phyloP scores from a whole-genome alignment of 2,888 invertebrate species.

The Eupithecia abbreviata region DNA sequence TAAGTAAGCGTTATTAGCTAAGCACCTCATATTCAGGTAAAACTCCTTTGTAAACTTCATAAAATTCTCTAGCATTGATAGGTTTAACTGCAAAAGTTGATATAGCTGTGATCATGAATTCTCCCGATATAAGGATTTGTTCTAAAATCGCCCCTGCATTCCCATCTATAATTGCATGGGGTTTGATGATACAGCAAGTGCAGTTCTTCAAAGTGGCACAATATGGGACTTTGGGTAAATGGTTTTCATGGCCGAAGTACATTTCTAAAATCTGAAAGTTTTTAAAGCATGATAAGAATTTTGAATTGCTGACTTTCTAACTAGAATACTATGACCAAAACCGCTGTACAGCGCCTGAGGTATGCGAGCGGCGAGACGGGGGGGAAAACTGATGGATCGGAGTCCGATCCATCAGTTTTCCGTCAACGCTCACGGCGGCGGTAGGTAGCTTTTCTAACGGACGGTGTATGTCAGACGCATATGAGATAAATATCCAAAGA shows the following conservation, averaged over 20 bases:
- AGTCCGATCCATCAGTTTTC: too few relatives aligned
- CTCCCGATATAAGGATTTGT: conserved; percentile 86
- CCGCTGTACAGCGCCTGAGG: too few relatives aligned
- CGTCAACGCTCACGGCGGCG: too few relatives aligned
- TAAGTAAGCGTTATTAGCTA: neutral
- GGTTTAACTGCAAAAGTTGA: conserved; percentile 91
- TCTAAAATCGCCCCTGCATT: conserved; percentile 88
- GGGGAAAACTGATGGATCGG: too few relatives aligned
- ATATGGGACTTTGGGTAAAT: conserved; percentile 61
- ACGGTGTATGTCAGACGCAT: too few relatives aligned
- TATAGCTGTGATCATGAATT: conserved; percentile 90
- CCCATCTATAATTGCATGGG: conserved; percentile 92
- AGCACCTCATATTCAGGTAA: conserved; percentile 88
- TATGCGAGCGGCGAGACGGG: too few relatives aligned
- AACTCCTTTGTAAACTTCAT: conserved; percentile 95
- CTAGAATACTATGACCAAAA: neutral
- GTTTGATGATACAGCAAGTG: conserved; percentile 93
- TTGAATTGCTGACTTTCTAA: neutral
- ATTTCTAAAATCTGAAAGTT: conserved; percentile 64
- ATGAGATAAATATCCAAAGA: too few relatives aligned
- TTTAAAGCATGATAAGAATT: neutral
- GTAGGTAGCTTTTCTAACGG: too few relatives aligned
- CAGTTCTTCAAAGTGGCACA: conserved; percentile 86
- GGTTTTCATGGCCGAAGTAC: conserved; percentile 70
- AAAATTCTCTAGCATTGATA: conserved; percentile 93